These are phyloP conservation scores for Micropoecilia bifurca DNA, from an alignment of 2,797 vertebrate species.

Conservation along the genomic window DNA sequence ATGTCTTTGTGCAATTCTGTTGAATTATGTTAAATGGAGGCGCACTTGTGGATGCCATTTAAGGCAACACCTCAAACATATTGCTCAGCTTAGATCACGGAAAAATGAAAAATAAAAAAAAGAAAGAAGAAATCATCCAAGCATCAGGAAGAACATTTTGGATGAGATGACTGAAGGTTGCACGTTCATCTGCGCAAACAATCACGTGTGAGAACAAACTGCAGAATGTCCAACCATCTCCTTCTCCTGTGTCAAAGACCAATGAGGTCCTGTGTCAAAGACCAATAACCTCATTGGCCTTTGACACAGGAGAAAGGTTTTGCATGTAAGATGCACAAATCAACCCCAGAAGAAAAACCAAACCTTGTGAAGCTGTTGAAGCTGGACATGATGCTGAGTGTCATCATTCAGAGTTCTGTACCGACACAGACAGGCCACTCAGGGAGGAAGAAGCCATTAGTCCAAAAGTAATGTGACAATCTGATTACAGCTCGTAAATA, in stretches of 20 bases:
- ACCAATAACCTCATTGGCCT: no score
- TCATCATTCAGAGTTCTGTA: not conserved
- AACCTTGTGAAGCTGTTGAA: not conserved
- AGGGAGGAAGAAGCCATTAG: not conserved
- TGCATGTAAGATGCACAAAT: not conserved
- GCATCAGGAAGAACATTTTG: not conserved
- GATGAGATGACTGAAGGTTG: not conserved
- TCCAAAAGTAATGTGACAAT: not conserved
- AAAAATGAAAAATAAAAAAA: not conserved
- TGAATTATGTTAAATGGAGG: not conserved
- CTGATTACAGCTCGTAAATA: not conserved
- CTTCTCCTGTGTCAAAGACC: not conserved
- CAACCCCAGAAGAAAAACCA: not conserved
- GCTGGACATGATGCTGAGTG: not conserved
- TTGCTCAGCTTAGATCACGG: not conserved
- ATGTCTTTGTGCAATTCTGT: not conserved
- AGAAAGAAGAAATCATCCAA: not conserved
- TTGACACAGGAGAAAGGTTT: no score
- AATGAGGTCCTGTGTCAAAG: no score
- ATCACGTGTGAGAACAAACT: not conserved
- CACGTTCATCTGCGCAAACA: not conserved
- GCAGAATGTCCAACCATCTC: not conserved
- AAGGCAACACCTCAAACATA: not conserved
- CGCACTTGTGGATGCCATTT: not conserved
- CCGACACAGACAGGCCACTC: not conserved